Base-by-base conservation (phyloP, 2,797 vertebrate species). In the Aythya fuligula region DNA sequence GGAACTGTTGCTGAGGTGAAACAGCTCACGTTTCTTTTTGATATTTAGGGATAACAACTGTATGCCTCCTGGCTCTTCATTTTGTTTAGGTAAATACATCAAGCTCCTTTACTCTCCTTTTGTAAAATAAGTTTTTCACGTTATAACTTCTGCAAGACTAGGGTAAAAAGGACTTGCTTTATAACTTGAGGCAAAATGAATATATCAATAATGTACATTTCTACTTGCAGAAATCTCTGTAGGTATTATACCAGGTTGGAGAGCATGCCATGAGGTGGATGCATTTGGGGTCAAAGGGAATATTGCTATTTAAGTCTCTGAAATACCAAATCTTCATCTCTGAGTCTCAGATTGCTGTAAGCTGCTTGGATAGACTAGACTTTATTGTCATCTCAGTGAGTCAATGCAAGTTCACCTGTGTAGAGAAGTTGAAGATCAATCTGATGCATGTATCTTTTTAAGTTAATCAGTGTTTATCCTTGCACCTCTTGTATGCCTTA, bases 331-430 rank as follows among this genome's bases (percentile, higher is more conserved):
- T 84, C 87, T 70, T 93, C 84, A 51, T 75, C 74, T 66, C 60
- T 36, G n/a, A 74, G 25, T 36, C 56, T 73, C 49, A 21, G 36
- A 79, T 85, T 87, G 45, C 74, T 94, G 53, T 4, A 2, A 89
- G 60, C 77, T 67, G 30, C 67, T 81, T 41, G 41, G 60, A 0
- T 12, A 60, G 21, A 70, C 27, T 45, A 60, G 30, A 36, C 18
- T 4, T 79, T 36, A 73, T 53, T 61, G 28, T 54, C 14, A 34
- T 89, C 60, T 87, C 58, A 6, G 24, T 17, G 34, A 74, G 64
- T 94, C 94, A 80, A 71, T 93, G 60, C 11, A 67, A 76, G 84
- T 85, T 79, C 86, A 83, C 60, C 64, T 51, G 65, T 90, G 84
- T 71, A 82, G 61, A 87, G 70, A 27, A 78, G 67, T 0, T 67